Conservation (phyloP, 2,113 vertebrate genomes). For the Dromaius novaehollandiae region DNA sequence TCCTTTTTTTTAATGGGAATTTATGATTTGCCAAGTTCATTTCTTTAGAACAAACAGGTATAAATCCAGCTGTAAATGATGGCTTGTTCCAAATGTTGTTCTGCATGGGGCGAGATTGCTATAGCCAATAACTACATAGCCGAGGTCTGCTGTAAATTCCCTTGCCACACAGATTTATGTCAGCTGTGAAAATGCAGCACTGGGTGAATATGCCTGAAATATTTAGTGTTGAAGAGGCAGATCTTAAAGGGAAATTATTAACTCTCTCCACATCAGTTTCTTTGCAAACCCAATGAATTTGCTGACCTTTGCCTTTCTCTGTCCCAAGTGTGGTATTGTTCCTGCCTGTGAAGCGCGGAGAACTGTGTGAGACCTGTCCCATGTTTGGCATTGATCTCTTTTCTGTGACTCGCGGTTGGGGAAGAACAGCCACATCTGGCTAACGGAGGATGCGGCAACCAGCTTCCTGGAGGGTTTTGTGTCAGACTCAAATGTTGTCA, state of each 20-base stretch:
- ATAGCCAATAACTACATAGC: constrained; percentile 63
- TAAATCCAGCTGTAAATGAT: constrained; percentile 74
- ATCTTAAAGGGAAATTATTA: not conserved
- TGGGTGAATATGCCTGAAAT: constrained; percentile 18
- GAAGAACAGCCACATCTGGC: not conserved
- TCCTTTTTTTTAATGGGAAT: constrained; percentile 50
- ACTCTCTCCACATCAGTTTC: not conserved
- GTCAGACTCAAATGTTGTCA: not conserved
- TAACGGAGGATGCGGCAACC: not conserved
- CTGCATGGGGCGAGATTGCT: constrained; percentile 65
- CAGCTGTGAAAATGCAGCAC: constrained; percentile 30
- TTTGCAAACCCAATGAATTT: not conserved
- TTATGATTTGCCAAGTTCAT: constrained; percentile 72
- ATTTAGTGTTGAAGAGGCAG: not conserved
- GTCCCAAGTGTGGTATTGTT: not conserved
- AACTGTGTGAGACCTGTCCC: not conserved
- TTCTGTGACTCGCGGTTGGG: not conserved
- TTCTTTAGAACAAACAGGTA: constrained; percentile 71
- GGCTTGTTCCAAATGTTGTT: constrained; percentile 62
- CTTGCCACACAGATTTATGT: constrained; percentile 60
- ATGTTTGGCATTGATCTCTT: not conserved
- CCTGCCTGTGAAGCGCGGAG: not conserved
- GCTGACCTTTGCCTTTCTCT: not conserved
- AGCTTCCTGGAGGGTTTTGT: not conserved
- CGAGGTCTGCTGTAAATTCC: constrained; percentile 75